Percentiles rank a stretch among this genome's conserved stretches.
These are phyloP conservation scores for Chaetogeoica ovagalla DNA, from an alignment of 2,888 invertebrate genomes.

Conservation along the genomic window DNA sequence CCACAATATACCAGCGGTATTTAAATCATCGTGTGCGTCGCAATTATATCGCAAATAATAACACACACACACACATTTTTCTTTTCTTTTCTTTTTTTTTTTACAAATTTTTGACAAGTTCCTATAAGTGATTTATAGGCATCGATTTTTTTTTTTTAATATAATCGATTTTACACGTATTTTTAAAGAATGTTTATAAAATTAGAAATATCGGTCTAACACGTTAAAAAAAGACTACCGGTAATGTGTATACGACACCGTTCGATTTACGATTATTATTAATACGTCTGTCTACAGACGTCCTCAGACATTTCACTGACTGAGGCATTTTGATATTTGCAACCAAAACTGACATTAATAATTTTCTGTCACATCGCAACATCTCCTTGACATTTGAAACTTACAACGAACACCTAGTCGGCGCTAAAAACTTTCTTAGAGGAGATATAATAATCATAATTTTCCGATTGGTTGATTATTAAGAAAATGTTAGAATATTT, in stretches of 20 bases:
- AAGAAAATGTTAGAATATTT: too few species aligned
- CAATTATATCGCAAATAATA: too few species aligned
- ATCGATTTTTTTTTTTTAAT: not conserved
- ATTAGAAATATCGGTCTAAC: too few species aligned
- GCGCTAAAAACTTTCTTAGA: too few species aligned
- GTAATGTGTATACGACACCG: not conserved
- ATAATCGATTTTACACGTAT: not conserved
- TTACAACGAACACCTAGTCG: not conserved
- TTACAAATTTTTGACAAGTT: not conserved
- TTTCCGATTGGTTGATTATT: not conserved
- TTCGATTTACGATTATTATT: not conserved
- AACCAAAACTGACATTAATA: conserved; percentile 8
- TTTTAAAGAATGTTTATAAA: too few species aligned
- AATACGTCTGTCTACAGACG: not conserved
- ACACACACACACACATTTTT: too few species aligned
- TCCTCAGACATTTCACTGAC: not conserved
- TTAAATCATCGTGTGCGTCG: too few species aligned
- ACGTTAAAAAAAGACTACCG: too few species aligned
- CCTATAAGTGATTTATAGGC: not conserved
- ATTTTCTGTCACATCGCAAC: not conserved
- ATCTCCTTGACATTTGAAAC: not conserved
- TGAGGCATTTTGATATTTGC: not conserved
- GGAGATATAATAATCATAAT: not conserved
- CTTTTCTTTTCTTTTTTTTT: not conserved
- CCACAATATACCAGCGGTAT: too few species aligned